Conservation (phyloP, 2,797 vertebrate genomes). For the Ptychadena robeensis region DNA sequence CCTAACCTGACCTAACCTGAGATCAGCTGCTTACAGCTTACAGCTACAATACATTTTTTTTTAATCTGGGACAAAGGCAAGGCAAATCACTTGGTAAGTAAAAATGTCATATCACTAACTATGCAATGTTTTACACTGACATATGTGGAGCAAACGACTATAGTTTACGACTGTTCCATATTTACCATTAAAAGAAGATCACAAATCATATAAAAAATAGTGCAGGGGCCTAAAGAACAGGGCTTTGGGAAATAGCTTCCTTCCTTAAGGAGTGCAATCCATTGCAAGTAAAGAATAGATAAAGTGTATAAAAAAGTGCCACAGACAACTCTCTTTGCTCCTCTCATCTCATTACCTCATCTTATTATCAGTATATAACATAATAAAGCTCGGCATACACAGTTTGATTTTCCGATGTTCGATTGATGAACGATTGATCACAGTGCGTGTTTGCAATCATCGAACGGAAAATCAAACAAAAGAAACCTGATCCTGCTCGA, state of each 20-base stretch:
- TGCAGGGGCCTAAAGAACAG: neutral
- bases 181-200: slow-evolving; percentile 25
- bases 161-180: slow-evolving; percentile 10
- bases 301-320: too few relatives aligned
- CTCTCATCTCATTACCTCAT: too few relatives aligned
- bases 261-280: neutral
- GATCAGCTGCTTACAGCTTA: slow-evolving; percentile 15
- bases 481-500: too few relatives aligned
- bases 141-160: slow-evolving; percentile 33
- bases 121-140: slow-evolving; percentile 12
- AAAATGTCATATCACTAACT: slow-evolving; percentile 22
- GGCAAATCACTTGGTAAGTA: slow-evolving; percentile 31
- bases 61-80: slow-evolving; percentile 25
- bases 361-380: too few relatives aligned
- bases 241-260: neutral
- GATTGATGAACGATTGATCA: too few relatives aligned
- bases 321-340: too few relatives aligned
- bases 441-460: too few relatives aligned
- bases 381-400: too few relatives aligned
- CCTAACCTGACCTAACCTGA: neutral
- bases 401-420: too few relatives aligned
- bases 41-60: slow-evolving; percentile 9
- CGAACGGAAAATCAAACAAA: too few relatives aligned
- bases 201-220: neutral
- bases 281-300: too few relatives aligned